Evolutionary conservation across 2,797 vertebrate genomes (phyloP), one percentile per base, ranked within the genome.

Genomic region (Petrocephalus schoutedeni): DNA sequence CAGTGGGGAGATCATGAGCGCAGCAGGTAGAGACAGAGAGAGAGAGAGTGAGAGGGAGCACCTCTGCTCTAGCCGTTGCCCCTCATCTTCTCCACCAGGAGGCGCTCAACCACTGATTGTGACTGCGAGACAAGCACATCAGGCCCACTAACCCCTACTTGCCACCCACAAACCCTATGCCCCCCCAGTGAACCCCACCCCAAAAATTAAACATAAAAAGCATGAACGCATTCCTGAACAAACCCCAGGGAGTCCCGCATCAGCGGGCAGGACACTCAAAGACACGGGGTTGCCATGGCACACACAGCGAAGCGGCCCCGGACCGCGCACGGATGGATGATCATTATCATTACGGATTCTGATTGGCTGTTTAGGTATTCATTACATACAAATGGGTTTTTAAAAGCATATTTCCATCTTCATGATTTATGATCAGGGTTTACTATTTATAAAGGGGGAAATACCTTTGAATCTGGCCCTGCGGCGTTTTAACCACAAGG

Each of bases 191-290:
- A 88, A 88, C 88, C 89, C 90, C 90, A 91, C 87, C 91, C 91
- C 90, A 93, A 92, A 93, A 95, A 92, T 95, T 94, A 95, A 94
- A 90, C 93, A 93, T 94, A 87, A 84, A 91, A 91, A 92, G 93
- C 92, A 94, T 95, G 93, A 94, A 93, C 93, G 93, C 93, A 93
- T 93, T 92, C 92, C 90, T 89, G 89, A n/a, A 41, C 3, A 3
- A 2, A 41, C 3, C 36, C 36, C 36, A 41, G 36, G 1, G 36
- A 41, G 36, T 41, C 59, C 49, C 28, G 21, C 58, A 83, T 41
- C n/a, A 23, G 12, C 32, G 49, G 56, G 87, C 56, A 56, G 45
- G 36, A 61, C 61, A 80, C 53, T 10, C 82, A 87, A 77, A 85
- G n/a, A 85, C 80, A 85, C 57, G 84, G 2, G 2, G 58, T 71